phyloP scores from a whole-genome alignment of 2,797 vertebrate species.

The Molossus molossus region DNA sequence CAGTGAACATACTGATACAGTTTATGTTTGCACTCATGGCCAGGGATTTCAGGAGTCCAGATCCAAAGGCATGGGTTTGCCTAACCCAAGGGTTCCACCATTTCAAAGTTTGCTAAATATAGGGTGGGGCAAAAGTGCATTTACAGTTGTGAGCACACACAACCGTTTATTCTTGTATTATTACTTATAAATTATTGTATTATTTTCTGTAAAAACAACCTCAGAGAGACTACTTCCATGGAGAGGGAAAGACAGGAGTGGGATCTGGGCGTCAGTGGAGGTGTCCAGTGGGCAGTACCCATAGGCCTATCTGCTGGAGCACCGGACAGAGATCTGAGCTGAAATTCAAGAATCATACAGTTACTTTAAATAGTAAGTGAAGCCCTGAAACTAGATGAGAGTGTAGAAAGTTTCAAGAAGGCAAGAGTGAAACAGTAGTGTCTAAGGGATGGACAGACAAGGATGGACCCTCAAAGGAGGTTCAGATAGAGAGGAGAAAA shows the following conservation, averaged over 20 bases:
- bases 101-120: neutral
- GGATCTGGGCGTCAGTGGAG: fast-evolving
- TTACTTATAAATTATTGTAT: neutral
- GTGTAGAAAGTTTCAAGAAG: neutral
- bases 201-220: neutral
- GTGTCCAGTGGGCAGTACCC: fast-evolving
- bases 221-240: fast-evolving
- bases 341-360: neutral
- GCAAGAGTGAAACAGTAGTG: neutral
- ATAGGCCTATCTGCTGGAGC: neutral
- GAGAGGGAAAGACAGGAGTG: neutral
- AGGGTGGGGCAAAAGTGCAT: neutral
- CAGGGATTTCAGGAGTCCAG: neutral
- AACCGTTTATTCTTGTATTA: neutral
- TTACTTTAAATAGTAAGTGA: neutral
- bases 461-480: neutral
- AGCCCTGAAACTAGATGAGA: neutral
- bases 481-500: neutral
- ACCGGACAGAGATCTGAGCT: neutral
- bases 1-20: neutral
- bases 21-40: neutral
- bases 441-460: neutral
- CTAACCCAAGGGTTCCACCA: neutral
- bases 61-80: neutral
- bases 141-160: neutral